Evolutionary conservation across 2,888 invertebrate species (phyloP).

Genomic region (Rhyacophila evoluta): DNA sequence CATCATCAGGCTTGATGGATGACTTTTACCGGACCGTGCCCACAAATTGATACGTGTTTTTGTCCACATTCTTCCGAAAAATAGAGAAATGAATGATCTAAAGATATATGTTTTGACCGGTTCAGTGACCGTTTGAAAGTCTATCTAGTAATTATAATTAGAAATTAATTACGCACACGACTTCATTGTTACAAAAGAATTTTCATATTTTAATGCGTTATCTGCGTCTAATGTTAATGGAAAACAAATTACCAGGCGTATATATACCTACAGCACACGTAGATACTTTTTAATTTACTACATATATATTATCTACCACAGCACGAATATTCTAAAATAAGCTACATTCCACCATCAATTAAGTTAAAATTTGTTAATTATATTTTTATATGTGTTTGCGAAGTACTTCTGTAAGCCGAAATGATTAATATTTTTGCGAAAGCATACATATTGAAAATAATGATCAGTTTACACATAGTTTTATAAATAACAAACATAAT

Average conservation of each 20-base stretch:
- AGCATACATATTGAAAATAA: no score
- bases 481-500: no score
- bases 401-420: no score
- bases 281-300: no score
- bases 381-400: no score
- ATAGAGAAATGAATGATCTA: neutral
- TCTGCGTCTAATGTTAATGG: constrained; percentile 5
- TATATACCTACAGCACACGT: neutral
- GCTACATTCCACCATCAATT: no score
- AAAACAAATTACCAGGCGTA: neutral
- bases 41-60: neutral
- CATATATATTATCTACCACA: no score
- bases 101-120: neutral
- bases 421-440: no score
- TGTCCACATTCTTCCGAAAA: neutral
- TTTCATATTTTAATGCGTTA: neutral
- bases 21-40: neutral
- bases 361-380: no score
- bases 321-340: no score
- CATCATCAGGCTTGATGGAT: constrained; percentile 14
- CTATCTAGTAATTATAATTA: neutral
- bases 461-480: no score
- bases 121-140: neutral
- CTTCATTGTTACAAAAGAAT: neutral
- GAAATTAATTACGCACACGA: neutral